Base-by-base conservation (phyloP, 1,140 invertebrate species). In the Hycleus phaleratus region DNA sequence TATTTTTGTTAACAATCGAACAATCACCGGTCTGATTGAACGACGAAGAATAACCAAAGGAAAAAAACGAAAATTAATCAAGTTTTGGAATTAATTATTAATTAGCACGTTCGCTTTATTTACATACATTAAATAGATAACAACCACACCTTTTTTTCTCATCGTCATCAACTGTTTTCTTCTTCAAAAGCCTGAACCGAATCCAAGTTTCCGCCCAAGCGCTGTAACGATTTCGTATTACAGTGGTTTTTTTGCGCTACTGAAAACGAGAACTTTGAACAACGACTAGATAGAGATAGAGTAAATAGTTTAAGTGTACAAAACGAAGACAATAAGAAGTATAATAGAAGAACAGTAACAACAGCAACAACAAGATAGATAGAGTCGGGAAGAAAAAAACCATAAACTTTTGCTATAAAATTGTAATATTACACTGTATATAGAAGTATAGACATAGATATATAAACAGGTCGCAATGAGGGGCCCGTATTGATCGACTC, bases 331-430 rank as follows among this genome's bases (percentile, higher is more conserved):
- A 18, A 18, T 18, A 18, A 18, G 18, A 2, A 5, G 32, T 32
- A 32, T 32, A 7, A 7, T 4, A 32, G 32, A 32, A 32, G 7
- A 7, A 32, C 7, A 32, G 7, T 5, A 5, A 4, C 32, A 32
- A 32, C 26, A 32, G n/a, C n/a, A n/a, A 32, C 50, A 9, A 11
- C 25, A 25, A 26, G 25, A 24, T 24, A 11, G 7, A 26, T 18
- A 18, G 18, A 18, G 44, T 50, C 47, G 51, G 49, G 49, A 47
- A 58, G 48, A 53, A 63, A 63, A 58, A 64, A 61, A 61, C 60
- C 58, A 61, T 61, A 61, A 64, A 61, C 44, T 64, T 64, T 61
- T 59, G 59, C 62, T 56, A 64, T 64, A 64, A 64, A 64, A 64
- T 58, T 64, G 59, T 64, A 64, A 64, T 64, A 64, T 61, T 52